These are phyloP conservation scores for Falco rusticolus DNA, from an alignment of 2,797 vertebrate genomes.

Conservation along the genomic window DNA sequence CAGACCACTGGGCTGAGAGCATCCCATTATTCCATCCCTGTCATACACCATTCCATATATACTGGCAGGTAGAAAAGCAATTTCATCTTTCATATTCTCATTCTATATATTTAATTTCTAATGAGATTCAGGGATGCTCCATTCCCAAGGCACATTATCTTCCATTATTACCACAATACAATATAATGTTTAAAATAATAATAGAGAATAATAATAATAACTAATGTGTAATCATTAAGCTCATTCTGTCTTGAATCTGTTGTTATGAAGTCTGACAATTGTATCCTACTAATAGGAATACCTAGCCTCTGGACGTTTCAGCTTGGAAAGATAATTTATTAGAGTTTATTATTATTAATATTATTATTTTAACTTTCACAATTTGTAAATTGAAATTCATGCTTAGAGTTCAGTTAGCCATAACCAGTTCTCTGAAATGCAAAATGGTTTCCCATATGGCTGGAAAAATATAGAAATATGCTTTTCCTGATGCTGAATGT, in stretches of 20 bases:
- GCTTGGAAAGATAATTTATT: background rate
- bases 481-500: background rate
- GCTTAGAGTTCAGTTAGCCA: background rate
- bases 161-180: slow-evolving; percentile 26
- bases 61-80: slow-evolving; percentile 42
- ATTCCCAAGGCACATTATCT: slow-evolving; percentile 48
- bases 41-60: slow-evolving; percentile 33
- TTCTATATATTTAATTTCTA: slow-evolving; percentile 60
- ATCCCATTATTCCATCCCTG: slow-evolving; percentile 41
- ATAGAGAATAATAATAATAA: background rate
- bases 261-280: background rate
- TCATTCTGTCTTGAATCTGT: slow-evolving; percentile 21
- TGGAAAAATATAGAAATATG: background rate
- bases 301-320: background rate
- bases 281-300: background rate
- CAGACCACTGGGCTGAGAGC: background rate
- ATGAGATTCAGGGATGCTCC: slow-evolving; percentile 41
- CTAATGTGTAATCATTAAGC: slow-evolving; percentile 19
- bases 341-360: background rate
- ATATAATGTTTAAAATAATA: slow-evolving; percentile 48
- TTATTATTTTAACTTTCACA: background rate
- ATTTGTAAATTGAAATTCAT: background rate
- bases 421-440: background rate
- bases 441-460: background rate
- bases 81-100: slow-evolving; percentile 30